These are phyloP conservation scores for Bubalus kerabau DNA, from an alignment of 2,113 vertebrate species.

Conservation along the genomic window DNA sequence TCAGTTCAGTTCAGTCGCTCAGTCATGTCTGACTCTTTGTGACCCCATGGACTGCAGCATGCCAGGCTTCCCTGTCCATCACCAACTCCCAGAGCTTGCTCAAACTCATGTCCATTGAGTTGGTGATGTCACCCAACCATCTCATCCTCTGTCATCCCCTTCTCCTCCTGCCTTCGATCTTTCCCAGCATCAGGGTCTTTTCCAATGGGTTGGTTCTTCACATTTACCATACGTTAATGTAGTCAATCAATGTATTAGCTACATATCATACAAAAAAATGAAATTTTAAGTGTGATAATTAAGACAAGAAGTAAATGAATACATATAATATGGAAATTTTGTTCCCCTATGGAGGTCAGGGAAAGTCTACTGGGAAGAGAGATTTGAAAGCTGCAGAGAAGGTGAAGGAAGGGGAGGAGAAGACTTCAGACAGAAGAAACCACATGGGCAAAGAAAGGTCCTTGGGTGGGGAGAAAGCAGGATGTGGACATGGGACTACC, in stretches of 20 bases:
- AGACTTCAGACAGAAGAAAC: background rate
- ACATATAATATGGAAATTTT: background rate
- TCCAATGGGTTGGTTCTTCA: background rate
- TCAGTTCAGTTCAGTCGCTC: background rate
- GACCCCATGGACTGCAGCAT: background rate
- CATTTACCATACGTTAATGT: background rate
- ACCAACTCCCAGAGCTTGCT: background rate
- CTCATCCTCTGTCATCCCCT: background rate
- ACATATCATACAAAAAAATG: background rate
- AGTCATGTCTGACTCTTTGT: background rate
- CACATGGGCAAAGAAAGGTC: background rate
- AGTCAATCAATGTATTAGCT: background rate
- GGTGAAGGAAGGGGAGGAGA: background rate
- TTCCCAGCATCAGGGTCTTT: background rate
- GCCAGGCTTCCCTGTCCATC: background rate
- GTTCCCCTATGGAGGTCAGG: background rate
- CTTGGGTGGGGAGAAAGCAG: background rate
- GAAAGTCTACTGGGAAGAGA: background rate
- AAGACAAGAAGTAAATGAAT: background rate
- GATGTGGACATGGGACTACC: background rate
- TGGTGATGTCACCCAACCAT: background rate
- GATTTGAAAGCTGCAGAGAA: background rate
- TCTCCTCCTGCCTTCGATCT: background rate
- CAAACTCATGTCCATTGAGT: background rate
- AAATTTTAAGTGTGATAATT: background rate